These are phyloP conservation scores for Trissoscelio sp. DNA, from an alignment of 2,888 invertebrate genomes.

Conservation along the genomic window DNA sequence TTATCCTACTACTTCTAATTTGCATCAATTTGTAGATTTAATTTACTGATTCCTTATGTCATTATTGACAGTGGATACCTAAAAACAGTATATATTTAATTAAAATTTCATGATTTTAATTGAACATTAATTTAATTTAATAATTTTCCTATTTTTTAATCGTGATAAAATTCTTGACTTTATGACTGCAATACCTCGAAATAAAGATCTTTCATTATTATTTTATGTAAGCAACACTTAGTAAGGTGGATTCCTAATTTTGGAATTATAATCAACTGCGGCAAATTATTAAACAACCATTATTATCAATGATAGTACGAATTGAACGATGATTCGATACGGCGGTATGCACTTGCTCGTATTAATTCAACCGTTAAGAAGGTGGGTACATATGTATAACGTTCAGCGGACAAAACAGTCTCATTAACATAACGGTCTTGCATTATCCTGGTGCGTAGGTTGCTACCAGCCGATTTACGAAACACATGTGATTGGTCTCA, in stretches of 20 bases:
- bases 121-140: too few species aligned
- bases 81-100: too few species aligned
- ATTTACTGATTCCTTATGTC: neutral
- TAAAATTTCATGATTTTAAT: too few species aligned
- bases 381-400: conserved; percentile 72
- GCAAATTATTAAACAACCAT: conserved; percentile 34
- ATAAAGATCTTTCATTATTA: too few species aligned
- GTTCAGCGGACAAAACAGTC: conserved; percentile 76
- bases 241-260: too few species aligned
- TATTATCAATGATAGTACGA: conserved; percentile 37
- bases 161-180: too few species aligned
- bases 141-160: neutral
- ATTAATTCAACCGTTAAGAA: conserved; percentile 81
- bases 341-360: conserved; percentile 75
- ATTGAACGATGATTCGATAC: conserved; percentile 71
- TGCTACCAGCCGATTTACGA: conserved; percentile 71
- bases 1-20: neutral
- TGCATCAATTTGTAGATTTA: neutral
- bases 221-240: too few species aligned
- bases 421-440: conserved; percentile 82
- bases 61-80: neutral
- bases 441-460: conserved; percentile 67
- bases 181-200: too few species aligned
- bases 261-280: conserved; percentile 31
- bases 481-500: conserved; percentile 64